Conservation (phyloP, 2,797 vertebrate species). For the Acipenser transmontanus region DNA sequence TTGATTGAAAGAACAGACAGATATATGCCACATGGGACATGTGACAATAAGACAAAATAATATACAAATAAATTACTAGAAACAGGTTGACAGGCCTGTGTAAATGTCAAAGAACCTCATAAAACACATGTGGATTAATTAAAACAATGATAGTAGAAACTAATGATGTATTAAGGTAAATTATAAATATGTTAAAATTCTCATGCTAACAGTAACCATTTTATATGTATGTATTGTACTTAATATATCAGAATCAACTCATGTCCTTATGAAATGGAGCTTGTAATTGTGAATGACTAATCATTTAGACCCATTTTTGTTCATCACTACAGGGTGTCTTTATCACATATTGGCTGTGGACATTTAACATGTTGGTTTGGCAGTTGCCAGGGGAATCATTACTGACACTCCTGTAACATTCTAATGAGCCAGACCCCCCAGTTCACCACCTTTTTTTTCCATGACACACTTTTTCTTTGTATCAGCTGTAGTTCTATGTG, state of each 20-base stretch:
- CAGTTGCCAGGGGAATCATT: slow-evolving; percentile 6
- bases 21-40: too few relatives aligned
- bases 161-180: too few relatives aligned
- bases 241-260: background rate
- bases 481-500: slow-evolving; percentile 3
- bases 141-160: too few relatives aligned
- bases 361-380: slow-evolving; percentile 2
- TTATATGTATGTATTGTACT: too few relatives aligned
- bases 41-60: too few relatives aligned
- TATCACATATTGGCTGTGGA: background rate
- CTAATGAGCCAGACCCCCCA: background rate
- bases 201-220: too few relatives aligned
- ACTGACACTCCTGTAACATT: slow-evolving; percentile 4
- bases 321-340: background rate
- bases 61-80: too few relatives aligned
- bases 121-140: too few relatives aligned
- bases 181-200: too few relatives aligned
- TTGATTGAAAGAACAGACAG: too few relatives aligned
- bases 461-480: background rate
- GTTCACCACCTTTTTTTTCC: background rate
- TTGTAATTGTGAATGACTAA: background rate
- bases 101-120: too few relatives aligned
- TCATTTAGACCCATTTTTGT: slow-evolving; percentile 2
- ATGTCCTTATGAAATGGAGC: background rate
- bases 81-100: too few relatives aligned